Evolutionary conservation across 2,888 invertebrate genomes (phyloP).

Genomic region (Amphipyra tragopoginis): DNA sequence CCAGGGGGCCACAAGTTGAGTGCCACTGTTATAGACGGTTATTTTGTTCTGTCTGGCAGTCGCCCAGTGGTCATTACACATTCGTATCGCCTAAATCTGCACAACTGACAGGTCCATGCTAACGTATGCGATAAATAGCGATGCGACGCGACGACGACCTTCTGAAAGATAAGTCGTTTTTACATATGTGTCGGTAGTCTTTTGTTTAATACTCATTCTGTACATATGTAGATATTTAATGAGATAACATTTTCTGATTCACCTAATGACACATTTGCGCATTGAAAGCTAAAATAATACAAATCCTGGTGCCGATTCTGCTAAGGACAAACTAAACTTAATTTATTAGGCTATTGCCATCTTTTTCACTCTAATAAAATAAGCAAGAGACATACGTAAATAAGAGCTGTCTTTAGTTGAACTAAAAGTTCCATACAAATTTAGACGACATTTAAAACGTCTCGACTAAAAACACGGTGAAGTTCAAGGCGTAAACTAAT

Average conservation of each 20-base stretch:
- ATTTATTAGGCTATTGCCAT: too few relatives aligned
- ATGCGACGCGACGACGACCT: conserved; percentile 17
- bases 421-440: too few relatives aligned
- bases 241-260: neutral
- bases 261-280: conserved; percentile 5
- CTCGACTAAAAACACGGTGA: too few relatives aligned
- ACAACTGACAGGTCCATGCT: conserved; percentile 55
- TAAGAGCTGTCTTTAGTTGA: too few relatives aligned
- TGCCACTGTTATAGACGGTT: conserved; percentile 59
- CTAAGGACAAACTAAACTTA: too few relatives aligned
- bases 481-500: too few relatives aligned
- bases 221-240: conserved; percentile 3
- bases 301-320: too few relatives aligned
- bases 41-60: conserved; percentile 74
- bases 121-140: conserved; percentile 57
- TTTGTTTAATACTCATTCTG: neutral
- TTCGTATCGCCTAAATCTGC: conserved; percentile 58
- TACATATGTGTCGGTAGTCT: neutral
- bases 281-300: neutral
- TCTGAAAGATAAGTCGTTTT: conserved; percentile 25
- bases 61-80: conserved; percentile 68
- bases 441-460: too few relatives aligned
- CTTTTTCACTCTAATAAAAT: too few relatives aligned
- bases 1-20: conserved; percentile 12
- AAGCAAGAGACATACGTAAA: too few relatives aligned